A percentile compares a stretch with the other conserved stretches of the same genome.
phyloP scores from a whole-genome alignment of 2,888 invertebrate species.

The Gastracanthus pulcherrimus region DNA sequence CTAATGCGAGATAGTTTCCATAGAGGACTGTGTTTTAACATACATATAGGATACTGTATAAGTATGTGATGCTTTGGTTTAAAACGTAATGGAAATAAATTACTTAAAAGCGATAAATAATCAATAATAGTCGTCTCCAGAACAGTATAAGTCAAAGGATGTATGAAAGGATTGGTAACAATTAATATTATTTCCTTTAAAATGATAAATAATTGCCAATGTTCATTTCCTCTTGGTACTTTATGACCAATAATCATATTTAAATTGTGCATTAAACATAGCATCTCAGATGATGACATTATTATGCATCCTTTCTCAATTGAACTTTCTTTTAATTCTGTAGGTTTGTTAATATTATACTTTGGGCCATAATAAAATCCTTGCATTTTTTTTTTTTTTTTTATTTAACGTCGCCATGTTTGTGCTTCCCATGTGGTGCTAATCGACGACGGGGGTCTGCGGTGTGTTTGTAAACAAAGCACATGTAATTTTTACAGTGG shows the following conservation, averaged over 20 bases:
- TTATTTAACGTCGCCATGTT: too few species aligned
- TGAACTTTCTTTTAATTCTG: not conserved
- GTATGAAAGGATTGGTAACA: not conserved
- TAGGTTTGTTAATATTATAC: slow-evolving; percentile 15
- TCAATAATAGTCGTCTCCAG: not conserved
- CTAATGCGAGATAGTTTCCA: not conserved
- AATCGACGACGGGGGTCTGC: too few species aligned
- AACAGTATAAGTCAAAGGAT: not conserved
- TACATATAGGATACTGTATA: too few species aligned
- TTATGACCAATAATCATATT: slow-evolving; percentile 49
- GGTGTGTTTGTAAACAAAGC: too few species aligned
- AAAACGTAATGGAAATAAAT: slow-evolving; percentile 35
- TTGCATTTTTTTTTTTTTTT: too few species aligned
- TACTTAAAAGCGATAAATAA: slow-evolving; percentile 29
- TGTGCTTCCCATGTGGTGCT: too few species aligned
- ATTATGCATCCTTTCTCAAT: slow-evolving; percentile 40
- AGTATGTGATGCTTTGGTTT: slow-evolving; percentile 54
- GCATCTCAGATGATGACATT: slow-evolving; percentile 54
- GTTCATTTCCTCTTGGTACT: slow-evolving; percentile 29
- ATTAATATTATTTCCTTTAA: not conserved
- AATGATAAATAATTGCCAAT: slow-evolving; percentile 39
- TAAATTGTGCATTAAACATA: slow-evolving; percentile 34
- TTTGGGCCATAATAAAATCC: slow-evolving; percentile 43
- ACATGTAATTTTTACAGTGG: too few species aligned
- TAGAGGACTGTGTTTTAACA: not conserved